Evolutionary conservation across 2,888 invertebrate genomes (phyloP).

Genomic region (Ligdia adustata): DNA sequence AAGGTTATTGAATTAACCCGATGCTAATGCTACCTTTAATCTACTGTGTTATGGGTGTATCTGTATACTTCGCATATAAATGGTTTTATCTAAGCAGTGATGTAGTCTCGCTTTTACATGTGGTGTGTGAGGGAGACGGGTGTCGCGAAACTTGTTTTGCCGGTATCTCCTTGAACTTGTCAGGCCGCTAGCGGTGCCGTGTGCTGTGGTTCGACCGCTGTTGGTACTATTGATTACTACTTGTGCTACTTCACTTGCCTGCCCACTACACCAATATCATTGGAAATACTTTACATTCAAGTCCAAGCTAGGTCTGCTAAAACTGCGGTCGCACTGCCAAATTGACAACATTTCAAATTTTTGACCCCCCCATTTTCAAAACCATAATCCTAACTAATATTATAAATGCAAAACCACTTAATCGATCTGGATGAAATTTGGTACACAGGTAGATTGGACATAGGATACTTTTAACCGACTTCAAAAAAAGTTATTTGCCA

Average conservation of each 20-base stretch:
- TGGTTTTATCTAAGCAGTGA: constrained; percentile 36
- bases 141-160: constrained; percentile 50
- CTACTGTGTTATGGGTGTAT: constrained; percentile 10
- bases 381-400: too few relatives aligned
- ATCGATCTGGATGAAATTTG: too few relatives aligned
- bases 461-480: too few relatives aligned
- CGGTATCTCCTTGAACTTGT: constrained; percentile 58
- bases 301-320: too few relatives aligned
- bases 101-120: constrained; percentile 32
- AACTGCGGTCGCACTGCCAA: too few relatives aligned
- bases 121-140: constrained; percentile 37
- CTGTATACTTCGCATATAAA: constrained; percentile 28
- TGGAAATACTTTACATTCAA: too few relatives aligned
- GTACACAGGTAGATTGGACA: too few relatives aligned
- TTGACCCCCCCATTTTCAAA: too few relatives aligned
- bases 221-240: constrained; percentile 16
- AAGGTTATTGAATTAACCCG: constrained; percentile 23
- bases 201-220: constrained; percentile 12
- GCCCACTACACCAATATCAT: too few relatives aligned
- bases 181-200: constrained; percentile 45
- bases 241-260: constrained; percentile 12
- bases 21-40: constrained; percentile 17
- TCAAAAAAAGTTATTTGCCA: too few relatives aligned
- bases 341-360: too few relatives aligned
- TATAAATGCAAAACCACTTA: too few relatives aligned